Percentiles rank a stretch among this genome's conserved stretches.
Evolutionary conservation across 2,797 vertebrate genomes (phyloP).

Genomic region (Stomatorhinus walkeri): DNA sequence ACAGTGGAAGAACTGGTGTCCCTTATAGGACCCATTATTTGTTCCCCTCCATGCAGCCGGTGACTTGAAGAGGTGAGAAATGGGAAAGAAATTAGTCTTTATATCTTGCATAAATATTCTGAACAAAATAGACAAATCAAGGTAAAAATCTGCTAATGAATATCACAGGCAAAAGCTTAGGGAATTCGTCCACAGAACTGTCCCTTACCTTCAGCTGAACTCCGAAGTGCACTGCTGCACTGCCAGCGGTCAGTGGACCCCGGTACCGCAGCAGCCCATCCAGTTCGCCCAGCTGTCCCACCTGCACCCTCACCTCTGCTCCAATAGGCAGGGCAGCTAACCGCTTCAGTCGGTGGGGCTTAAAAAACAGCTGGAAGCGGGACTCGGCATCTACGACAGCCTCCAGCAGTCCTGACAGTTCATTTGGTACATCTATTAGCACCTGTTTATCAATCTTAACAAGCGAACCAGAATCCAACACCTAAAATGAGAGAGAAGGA

Average conservation of each 20-base stretch:
- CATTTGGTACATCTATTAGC: slow-evolving; percentile 48
- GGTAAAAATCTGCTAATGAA: background rate
- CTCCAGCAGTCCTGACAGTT: slow-evolving; percentile 56
- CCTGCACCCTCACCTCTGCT: slow-evolving; percentile 54
- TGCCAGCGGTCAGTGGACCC: slow-evolving; percentile 55
- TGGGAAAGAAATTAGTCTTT: background rate
- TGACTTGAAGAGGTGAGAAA: background rate
- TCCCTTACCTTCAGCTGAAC: slow-evolving; percentile 63
- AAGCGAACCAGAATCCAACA: slow-evolving; percentile 54
- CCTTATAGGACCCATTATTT: slow-evolving; percentile 60
- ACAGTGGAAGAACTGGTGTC: slow-evolving; percentile 62
- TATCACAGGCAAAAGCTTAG: background rate
- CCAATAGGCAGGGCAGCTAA: slow-evolving; percentile 43
- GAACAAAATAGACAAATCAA: background rate
- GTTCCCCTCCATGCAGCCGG: slow-evolving; percentile 47
- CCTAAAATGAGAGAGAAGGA: slow-evolving; percentile 36
- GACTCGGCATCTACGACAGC: slow-evolving; percentile 56
- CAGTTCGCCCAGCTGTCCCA: slow-evolving; percentile 49
- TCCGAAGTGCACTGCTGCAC: slow-evolving; percentile 57
- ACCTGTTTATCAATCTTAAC: slow-evolving; percentile 53
- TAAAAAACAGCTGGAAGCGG: slow-evolving; percentile 51
- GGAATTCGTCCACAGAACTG: too few species aligned
- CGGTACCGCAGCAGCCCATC: slow-evolving; percentile 62
- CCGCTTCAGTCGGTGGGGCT: slow-evolving; percentile 46
- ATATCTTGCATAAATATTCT: background rate